These are phyloP conservation scores for Mercenaria mercenaria DNA, from an alignment of 1,140 invertebrate species.

Conservation along the genomic window DNA sequence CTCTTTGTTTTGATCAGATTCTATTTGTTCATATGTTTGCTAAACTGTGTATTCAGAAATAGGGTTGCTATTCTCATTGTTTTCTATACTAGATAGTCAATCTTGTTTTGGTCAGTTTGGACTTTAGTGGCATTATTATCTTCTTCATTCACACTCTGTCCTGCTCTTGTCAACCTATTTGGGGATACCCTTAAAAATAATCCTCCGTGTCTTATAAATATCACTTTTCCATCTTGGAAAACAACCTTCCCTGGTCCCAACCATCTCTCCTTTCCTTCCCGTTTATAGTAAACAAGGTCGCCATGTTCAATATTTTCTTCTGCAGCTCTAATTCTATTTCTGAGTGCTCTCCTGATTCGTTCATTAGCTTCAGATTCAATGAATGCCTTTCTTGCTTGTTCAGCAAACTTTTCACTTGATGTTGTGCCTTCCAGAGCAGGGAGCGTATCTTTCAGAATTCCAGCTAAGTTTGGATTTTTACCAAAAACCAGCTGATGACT, in stretches of 20 bases:
- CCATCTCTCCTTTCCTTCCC: slow-evolving; percentile 66
- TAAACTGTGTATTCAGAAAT: background rate
- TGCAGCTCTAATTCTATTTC: no score
- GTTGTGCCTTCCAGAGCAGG: no score
- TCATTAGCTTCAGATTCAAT: slow-evolving; percentile 61
- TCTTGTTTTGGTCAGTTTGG: background rate
- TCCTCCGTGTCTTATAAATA: slow-evolving; percentile 64
- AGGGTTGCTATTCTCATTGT: no score
- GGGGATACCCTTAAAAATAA: slow-evolving; percentile 63
- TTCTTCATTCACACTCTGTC: background rate
- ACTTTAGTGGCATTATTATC: background rate
- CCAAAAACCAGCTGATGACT: slow-evolving; percentile 43
- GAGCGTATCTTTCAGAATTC: no score
- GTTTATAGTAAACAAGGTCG: slow-evolving; percentile 66
- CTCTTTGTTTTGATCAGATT: no score
- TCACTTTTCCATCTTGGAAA: slow-evolving; percentile 68
- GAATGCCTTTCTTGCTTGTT: background rate
- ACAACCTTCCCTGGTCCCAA: no score
- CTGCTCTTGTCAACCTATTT: slow-evolving; percentile 41
- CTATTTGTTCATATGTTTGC: background rate
- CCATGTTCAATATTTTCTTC: slow-evolving; percentile 54
- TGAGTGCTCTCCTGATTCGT: slow-evolving; percentile 63
- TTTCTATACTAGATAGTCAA: background rate
- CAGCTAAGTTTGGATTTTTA: slow-evolving; percentile 50
- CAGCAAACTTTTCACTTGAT: no score